Evolutionary conservation across 2,888 invertebrate genomes (phyloP), one percentile per base, ranked within the genome.

Genomic region (Noctua pronuba): DNA sequence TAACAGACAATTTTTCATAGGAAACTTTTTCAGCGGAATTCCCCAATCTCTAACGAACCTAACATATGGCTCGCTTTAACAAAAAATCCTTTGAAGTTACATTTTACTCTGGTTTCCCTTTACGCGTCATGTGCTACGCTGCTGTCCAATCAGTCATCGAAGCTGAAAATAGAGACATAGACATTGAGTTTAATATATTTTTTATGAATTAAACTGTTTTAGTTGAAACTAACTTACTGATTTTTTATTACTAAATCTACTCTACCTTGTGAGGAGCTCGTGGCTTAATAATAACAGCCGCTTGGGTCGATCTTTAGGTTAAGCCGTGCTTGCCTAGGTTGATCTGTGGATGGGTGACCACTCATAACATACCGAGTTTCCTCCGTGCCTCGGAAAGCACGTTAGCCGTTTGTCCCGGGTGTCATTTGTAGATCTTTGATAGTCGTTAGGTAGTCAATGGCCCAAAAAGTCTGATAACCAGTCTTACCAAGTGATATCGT

Each of bases 41-140:
- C 8, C 3, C 69, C 72, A 55, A 80, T 73, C 46, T 77, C 74
- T 84, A 87, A 85, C 70, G 70, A 85, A 84, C 71, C 71, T 69
- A 86, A 72, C 62, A 60, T 55, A 71, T 80, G 68, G 31, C 44
- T 72, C 46, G 83, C 62, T 65, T 73, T 69, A 70, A 46, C 58
- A 85, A 77, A 86, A 84, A 79, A 66, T 13, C 68, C 74, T 87
- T 84, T 86, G 85, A 80, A 62, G 71, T 73, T 41, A 65, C 52
- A 75, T 77, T 84, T 69, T 13, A 28, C 31, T 18, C 44, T 84
- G 64, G 67, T 41, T 76, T 86, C 71, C 21, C 49, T 83, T 70
- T 68, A 66, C 62, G 24, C 28, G 35, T 74, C 70, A 60, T 28
- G 24, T 60, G 52, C 21, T 38, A n/a, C 41, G 31, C 55, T 64